These are phyloP conservation scores for Hassar affinis DNA, from an alignment of 2,113 vertebrate species.

Conservation along the genomic window DNA sequence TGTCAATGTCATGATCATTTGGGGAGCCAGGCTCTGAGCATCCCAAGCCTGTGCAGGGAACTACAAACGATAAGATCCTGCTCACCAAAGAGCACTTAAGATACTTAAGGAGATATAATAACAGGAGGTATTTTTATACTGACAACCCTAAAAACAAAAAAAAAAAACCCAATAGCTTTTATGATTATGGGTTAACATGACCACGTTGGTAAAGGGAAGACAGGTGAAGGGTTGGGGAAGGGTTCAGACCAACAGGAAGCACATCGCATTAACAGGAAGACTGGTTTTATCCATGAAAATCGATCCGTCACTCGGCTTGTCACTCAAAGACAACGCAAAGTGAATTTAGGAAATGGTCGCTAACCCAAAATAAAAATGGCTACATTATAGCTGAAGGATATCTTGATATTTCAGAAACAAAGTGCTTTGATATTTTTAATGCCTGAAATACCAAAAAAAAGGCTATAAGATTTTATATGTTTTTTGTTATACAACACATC, in stretches of 20 bases:
- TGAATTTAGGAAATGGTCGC: conserved; percentile 58
- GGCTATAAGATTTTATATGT: conserved; percentile 29
- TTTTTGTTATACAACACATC: conserved; percentile 32
- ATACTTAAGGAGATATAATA: conserved; percentile 61
- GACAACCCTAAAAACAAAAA: conserved; percentile 58
- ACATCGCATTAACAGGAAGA: conserved; percentile 67
- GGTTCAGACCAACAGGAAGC: conserved; percentile 63
- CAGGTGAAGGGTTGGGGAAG: conserved; percentile 56
- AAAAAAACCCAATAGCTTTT: conserved; percentile 58
- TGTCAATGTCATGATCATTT: conserved; percentile 49
- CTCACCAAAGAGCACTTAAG: conserved; percentile 70
- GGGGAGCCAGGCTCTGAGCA: conserved; percentile 4
- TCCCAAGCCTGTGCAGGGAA: conserved; percentile 11
- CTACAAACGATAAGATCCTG: conserved; percentile 54
- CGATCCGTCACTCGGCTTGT: conserved; percentile 35
- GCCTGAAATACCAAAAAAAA: conserved; percentile 62
- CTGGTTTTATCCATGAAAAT: conserved; percentile 46
- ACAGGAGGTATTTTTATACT: conserved; percentile 71
- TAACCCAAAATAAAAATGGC: conserved; percentile 62
- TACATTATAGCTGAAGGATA: conserved; percentile 74
- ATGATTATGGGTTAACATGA: conserved; percentile 62
- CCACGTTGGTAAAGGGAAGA: conserved; percentile 72
- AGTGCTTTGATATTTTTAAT: conserved; percentile 63
- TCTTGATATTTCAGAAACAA: conserved; percentile 60
- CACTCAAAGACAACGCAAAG: conserved; percentile 52